phyloP scores from a whole-genome alignment of 2,113 vertebrate species.

The Lutjanus erythropterus region DNA sequence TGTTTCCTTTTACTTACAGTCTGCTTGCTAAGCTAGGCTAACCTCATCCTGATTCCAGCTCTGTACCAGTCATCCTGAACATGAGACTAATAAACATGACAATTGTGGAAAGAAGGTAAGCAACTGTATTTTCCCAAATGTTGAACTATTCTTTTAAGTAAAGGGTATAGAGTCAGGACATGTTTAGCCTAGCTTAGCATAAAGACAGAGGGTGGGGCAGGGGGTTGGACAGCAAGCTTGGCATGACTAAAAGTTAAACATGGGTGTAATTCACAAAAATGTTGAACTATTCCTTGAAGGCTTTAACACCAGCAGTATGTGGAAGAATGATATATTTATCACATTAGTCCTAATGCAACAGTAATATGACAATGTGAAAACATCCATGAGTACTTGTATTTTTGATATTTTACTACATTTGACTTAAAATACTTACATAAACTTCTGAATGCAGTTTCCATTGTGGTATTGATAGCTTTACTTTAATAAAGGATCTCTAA shows the following conservation, averaged over 20 bases:
- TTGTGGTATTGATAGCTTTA: constrained; percentile 18
- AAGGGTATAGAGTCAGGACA: neutral
- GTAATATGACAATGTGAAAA: constrained; percentile 18
- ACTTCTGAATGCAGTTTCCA: constrained; percentile 12
- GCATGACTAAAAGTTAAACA: neutral
- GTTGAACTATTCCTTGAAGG: constrained; percentile 7
- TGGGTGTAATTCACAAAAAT: neutral
- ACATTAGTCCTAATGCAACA: constrained; percentile 2
- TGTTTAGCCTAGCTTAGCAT: constrained; percentile 1
- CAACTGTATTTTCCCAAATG: neutral
- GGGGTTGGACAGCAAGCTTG: neutral
- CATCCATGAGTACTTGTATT: neutral
- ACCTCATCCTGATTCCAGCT: neutral
- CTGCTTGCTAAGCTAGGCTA: constrained; percentile 3
- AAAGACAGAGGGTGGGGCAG: neutral
- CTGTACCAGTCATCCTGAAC: too few relatives aligned
- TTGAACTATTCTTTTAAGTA: neutral
- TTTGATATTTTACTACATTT: constrained; percentile 16
- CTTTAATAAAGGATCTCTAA: constrained; percentile 13
- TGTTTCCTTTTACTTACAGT: neutral
- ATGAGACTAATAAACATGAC: neutral
- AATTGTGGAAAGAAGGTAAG: neutral
- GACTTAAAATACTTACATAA: neutral
- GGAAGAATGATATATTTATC: constrained; percentile 3
- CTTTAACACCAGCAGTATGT: constrained; percentile 12